Percentiles rank a stretch among this genome's conserved stretches.
Conservation (phyloP, 2,888 invertebrate species). For the Crepidodera aurea region DNA sequence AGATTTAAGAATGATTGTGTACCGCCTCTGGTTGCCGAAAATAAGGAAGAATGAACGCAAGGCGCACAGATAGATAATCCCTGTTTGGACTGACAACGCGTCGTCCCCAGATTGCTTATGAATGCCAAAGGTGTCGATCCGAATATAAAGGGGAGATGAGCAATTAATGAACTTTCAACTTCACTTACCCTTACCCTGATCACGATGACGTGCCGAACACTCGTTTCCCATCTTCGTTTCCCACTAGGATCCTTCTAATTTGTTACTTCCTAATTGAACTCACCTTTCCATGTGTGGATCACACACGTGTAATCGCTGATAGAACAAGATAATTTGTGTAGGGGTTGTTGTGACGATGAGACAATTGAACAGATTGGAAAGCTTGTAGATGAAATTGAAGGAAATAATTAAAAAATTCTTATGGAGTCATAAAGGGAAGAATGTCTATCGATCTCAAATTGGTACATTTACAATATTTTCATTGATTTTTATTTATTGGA, state of each 20-base stretch:
- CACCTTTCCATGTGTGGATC: constrained; percentile 18
- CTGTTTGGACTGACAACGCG: constrained; percentile 57
- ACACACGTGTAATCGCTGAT: constrained; percentile 5
- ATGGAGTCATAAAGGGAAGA: no score
- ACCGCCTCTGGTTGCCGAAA: constrained; percentile 33
- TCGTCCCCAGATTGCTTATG: constrained; percentile 60
- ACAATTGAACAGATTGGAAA: neutral
- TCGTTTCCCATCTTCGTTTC: constrained; percentile 33
- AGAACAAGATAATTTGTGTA: neutral
- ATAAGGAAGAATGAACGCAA: constrained; percentile 32
- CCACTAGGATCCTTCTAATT: constrained; percentile 33
- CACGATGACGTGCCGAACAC: constrained; percentile 28
- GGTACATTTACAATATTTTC: no score
- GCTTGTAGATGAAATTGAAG: neutral
- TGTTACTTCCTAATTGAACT: constrained; percentile 35
- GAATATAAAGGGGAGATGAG: constrained; percentile 59
- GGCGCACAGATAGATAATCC: constrained; percentile 51
- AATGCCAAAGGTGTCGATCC: constrained; percentile 60
- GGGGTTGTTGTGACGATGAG: constrained; percentile 7
- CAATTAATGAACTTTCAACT: constrained; percentile 58
- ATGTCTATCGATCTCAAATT: no score
- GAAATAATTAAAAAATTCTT: no score
- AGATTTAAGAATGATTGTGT: neutral
- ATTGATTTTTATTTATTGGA: no score
- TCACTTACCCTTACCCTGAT: constrained; percentile 42